Conservation (phyloP, 2,797 vertebrate genomes). For the Champsocephalus gunnari region DNA sequence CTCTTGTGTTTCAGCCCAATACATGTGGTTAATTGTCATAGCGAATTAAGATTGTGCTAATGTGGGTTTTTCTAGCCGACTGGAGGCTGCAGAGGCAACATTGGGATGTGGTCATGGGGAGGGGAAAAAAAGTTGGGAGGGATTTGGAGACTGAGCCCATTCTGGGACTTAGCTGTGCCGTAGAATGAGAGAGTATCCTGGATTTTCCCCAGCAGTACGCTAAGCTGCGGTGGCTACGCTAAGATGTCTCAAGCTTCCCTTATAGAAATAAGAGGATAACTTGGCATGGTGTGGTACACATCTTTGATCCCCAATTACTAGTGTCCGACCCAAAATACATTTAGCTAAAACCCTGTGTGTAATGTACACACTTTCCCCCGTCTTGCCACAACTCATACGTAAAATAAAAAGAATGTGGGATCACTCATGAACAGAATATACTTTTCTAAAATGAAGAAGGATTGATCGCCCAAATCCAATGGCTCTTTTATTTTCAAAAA, state of each 20-base stretch:
- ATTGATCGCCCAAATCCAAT: constrained; percentile 80
- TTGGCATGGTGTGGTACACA: constrained; percentile 55
- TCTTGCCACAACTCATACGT: neutral
- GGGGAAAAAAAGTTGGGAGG: constrained; percentile 41
- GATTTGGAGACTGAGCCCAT: constrained; percentile 51
- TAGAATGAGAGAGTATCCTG: constrained; percentile 61
- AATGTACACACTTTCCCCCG: constrained; percentile 18
- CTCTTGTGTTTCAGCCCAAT: constrained; percentile 47
- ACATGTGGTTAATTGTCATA: constrained; percentile 68
- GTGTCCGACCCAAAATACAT: constrained; percentile 61
- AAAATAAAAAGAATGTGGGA: constrained; percentile 17
- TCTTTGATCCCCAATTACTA: constrained; percentile 68
- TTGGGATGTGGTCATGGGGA: constrained; percentile 61
- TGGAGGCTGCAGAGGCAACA: constrained; percentile 54
- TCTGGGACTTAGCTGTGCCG: constrained; percentile 61
- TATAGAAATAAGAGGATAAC: constrained; percentile 67
- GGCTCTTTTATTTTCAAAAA: constrained; percentile 89
- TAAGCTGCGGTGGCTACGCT: constrained; percentile 64
- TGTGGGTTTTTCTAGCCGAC: constrained; percentile 58
- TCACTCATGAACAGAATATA: constrained; percentile 10
- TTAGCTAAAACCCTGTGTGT: constrained; percentile 21
- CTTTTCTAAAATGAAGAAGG: constrained; percentile 43
- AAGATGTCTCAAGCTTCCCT: constrained; percentile 59
- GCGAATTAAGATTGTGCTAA: constrained; percentile 65
- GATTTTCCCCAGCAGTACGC: constrained; percentile 68